Evolutionary conservation across 35 echinoderm and acorn worm species (phyloP), one percentile per base, ranked within the genome.

Genomic region (Diadema setosum): DNA sequence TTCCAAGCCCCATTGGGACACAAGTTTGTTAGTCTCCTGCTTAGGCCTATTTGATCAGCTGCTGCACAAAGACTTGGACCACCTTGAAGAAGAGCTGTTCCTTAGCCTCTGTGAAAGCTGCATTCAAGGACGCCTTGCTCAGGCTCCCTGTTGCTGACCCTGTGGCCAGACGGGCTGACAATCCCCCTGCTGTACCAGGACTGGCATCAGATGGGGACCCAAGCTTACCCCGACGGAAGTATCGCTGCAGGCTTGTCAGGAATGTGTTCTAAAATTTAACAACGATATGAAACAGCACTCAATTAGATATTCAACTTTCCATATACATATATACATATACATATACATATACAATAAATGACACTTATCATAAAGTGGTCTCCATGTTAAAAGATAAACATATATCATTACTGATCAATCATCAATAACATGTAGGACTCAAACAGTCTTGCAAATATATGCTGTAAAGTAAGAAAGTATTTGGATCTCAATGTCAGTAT

Each of bases 1-100:
- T n/a, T 57, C 52, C 52, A 12, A 12, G 12, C 52, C 52, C 52
- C 52, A 12, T 21, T 21, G 12, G 12, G 21, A 57, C 12, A 57
- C 12, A 21, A 12, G 21, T 14, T 57, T 21, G 52, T 14, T 14
- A 57, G 12, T 21, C 52, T 57, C 12, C 21, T 57, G 52, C 82
- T 36, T 60, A n/a, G n/a, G n/a, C n/a, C n/a, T 69, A 95, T 76
- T 87, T 86, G 16, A 91, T 70, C 14, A 90, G 82, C 93, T 95
- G 88, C 55, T 91, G 88, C 15, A 95, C 86, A 84, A 95, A 95
- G 12, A 81, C 73, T 36, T 94, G 93, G 16, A 95, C 88, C 0
- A 90, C 93, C 20, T 87, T 81, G 78, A 87, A 94, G 82, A 95
- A 95, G 23, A 84, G 75, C 58, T 95, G 93, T 42, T 95, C 93